These are phyloP conservation scores for Ectemnius continuus DNA, from an alignment of 2,888 invertebrate genomes.

Conservation along the genomic window DNA sequence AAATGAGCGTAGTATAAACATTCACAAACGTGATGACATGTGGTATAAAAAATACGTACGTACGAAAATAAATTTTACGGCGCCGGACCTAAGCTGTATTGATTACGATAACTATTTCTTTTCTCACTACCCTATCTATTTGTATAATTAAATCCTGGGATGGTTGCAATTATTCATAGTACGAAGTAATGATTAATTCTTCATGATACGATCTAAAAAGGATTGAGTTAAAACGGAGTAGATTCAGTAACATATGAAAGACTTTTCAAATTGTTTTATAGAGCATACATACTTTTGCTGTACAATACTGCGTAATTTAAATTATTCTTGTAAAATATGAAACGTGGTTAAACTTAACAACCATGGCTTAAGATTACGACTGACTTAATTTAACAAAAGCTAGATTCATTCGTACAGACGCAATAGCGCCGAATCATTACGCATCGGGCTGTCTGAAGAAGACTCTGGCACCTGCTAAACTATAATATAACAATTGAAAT, in stretches of 20 bases:
- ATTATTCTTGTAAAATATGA: constrained; percentile 37
- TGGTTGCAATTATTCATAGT: not conserved
- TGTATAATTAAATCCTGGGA: not conserved
- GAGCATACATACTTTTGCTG: constrained; percentile 32
- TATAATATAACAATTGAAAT: constrained; percentile 93
- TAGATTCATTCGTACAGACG: not conserved
- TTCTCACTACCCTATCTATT: constrained; percentile 11
- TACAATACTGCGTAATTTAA: constrained; percentile 32
- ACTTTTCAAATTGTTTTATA: constrained; percentile 37
- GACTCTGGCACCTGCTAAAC: constrained; percentile 95
- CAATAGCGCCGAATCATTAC: constrained; percentile 24
- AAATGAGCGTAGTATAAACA: constrained; percentile 48
- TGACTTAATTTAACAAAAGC: constrained; percentile 32
- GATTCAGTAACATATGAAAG: constrained; percentile 34
- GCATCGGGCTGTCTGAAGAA: constrained; percentile 87
- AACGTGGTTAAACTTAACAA: constrained; percentile 38
- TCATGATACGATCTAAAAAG: constrained; percentile 29
- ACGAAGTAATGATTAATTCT: too few relatives aligned
- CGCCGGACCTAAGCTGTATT: constrained; percentile 20
- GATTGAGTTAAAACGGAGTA: constrained; percentile 35
- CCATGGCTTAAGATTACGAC: constrained; percentile 18
- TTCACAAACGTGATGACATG: constrained; percentile 35
- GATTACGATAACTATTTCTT: constrained; percentile 22
- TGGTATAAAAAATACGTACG: constrained; percentile 29
- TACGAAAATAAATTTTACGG: constrained; percentile 33